Percentiles rank a stretch among this genome's conserved stretches.
These are phyloP conservation scores for Helicolenus hilgendorfi DNA, from an alignment of 2,797 vertebrate species.

Conservation along the genomic window DNA sequence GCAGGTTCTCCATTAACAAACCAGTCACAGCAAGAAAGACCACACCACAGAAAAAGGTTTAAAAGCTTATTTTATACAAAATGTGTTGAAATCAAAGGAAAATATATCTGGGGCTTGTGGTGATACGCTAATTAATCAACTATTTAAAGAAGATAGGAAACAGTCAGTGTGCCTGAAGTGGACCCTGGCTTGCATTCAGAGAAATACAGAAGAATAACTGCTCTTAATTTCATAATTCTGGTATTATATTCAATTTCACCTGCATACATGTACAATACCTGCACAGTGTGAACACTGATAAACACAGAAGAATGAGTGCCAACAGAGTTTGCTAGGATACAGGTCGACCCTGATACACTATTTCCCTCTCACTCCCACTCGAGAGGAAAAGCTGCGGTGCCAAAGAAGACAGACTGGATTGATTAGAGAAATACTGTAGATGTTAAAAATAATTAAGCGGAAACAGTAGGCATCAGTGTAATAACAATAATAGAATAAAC, in stretches of 20 bases:
- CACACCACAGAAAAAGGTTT: background rate
- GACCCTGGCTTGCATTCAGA: background rate
- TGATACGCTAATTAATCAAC: background rate
- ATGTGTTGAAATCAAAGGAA: background rate
- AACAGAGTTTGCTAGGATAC: background rate
- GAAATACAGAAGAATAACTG: background rate
- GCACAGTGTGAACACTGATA: background rate
- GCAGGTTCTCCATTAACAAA: background rate
- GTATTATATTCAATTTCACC: background rate
- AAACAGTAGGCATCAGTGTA: slow-evolving; percentile 14
- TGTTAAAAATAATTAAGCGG: slow-evolving; percentile 17
- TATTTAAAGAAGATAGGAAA: background rate
- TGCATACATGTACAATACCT: background rate
- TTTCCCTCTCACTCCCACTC: background rate
- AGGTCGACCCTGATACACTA: background rate
- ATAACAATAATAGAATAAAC: slow-evolving; percentile 24
- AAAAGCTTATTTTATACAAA: background rate
- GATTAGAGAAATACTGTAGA: slow-evolving; percentile 9
- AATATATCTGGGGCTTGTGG: background rate
- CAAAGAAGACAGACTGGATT: background rate
- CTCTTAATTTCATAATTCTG: background rate
- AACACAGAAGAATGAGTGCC: background rate
- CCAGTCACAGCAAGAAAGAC: background rate
- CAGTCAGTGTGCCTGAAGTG: background rate
- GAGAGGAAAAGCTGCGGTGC: background rate